Evolutionary conservation across 2,113 vertebrate genomes (phyloP).

Genomic region (Loxodonta africana): DNA sequence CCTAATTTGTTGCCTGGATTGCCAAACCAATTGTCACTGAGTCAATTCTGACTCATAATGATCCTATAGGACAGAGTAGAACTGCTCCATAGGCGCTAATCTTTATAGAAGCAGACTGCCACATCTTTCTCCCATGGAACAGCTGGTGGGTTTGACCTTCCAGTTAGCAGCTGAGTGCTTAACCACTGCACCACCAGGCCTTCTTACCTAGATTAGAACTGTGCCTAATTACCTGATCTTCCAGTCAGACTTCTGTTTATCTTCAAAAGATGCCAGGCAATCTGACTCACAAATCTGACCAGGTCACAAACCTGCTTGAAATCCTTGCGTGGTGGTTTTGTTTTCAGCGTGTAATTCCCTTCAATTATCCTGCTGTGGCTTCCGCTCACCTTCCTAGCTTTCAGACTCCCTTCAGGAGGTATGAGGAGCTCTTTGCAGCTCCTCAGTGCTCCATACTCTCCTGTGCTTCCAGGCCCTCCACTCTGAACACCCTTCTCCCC

Average conservation of each 20-base stretch:
- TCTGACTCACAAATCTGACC: not conserved
- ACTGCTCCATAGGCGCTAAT: not conserved
- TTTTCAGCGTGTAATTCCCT: not conserved
- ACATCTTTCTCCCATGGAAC: too few relatives aligned
- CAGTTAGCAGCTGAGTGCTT: too few relatives aligned
- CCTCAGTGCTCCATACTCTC: not conserved
- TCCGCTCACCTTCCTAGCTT: not conserved
- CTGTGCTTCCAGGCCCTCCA: not conserved
- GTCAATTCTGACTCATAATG: not conserved
- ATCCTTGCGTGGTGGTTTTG: not conserved
- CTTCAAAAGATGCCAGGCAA: not conserved
- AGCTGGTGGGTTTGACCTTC: too few relatives aligned
- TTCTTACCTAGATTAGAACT: not conserved
- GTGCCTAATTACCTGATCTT: not conserved
- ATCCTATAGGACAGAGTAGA: not conserved
- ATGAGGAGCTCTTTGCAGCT: not conserved
- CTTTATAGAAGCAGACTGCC: too few relatives aligned
- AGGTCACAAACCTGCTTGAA: not conserved
- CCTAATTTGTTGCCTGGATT: not conserved
- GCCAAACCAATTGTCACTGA: not conserved
- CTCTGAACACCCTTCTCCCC: not conserved
- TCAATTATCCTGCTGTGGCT: not conserved
- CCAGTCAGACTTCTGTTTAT: not conserved
- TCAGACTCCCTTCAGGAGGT: accelerated
- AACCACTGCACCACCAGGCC: not conserved